phyloP scores from a whole-genome alignment of 2,888 invertebrate genomes.

The Tipula confusa region DNA sequence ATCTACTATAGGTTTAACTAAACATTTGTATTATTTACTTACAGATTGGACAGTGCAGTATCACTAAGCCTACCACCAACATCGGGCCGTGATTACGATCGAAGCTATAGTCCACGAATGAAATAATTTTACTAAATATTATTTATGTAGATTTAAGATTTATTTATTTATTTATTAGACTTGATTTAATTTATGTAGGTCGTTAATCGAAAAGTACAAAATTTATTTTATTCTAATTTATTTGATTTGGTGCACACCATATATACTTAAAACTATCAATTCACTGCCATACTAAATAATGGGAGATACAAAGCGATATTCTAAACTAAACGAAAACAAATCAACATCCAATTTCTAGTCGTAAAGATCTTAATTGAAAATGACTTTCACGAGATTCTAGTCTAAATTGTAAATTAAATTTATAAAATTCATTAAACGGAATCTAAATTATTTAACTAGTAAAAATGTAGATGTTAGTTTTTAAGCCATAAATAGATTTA shows the following conservation, averaged over 20 bases:
- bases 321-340: not conserved
- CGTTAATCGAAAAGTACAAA: conserved; percentile 8
- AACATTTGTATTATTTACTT: conserved; percentile 33
- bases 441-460: not conserved
- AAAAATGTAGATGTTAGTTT: not conserved
- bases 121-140: conserved; percentile 27
- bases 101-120: conserved; percentile 38
- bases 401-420: conserved; percentile 6
- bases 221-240: not conserved
- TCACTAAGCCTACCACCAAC: conserved; percentile 51
- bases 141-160: not conserved
- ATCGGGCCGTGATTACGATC: conserved; percentile 47
- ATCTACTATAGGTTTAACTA: not conserved
- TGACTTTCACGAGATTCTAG: not conserved
- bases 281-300: not conserved
- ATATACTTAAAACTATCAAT: not conserved
- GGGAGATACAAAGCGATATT: not conserved
- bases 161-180: not conserved
- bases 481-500: not conserved
- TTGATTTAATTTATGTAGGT: not conserved
- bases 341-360: not conserved
- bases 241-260: not conserved
- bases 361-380: not conserved
- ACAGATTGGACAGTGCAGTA: conserved; percentile 48
- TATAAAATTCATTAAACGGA: not conserved